A percentile compares a stretch with the other conserved stretches of the same genome.
Evolutionary conservation across 1,140 invertebrate species (phyloP).

Genomic region (Forficula auricularia): DNA sequence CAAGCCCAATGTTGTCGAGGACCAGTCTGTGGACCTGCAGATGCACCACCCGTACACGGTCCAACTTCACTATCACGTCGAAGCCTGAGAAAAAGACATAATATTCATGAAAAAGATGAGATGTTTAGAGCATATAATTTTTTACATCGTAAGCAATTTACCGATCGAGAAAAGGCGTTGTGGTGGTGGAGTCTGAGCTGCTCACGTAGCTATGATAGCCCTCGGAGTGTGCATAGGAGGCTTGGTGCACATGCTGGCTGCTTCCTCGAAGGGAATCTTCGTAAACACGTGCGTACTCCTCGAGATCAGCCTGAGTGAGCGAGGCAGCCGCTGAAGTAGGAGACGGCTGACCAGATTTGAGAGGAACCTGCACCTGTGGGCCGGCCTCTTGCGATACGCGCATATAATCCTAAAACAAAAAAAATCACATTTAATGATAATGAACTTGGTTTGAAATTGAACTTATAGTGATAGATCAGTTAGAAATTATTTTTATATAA

Average conservation of each 20-base stretch:
- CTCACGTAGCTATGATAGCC: conserved; percentile 68
- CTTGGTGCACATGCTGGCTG: conserved; percentile 47
- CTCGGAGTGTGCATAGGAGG: conserved; percentile 62
- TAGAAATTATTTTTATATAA: too few species aligned
- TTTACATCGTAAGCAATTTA: conserved; percentile 22
- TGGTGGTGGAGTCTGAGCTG: conserved; percentile 56
- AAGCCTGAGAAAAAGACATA: conserved; percentile 22
- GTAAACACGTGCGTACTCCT: conserved; percentile 28
- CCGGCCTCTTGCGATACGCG: not conserved
- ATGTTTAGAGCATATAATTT: not conserved
- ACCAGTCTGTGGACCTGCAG: not conserved
- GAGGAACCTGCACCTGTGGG: not conserved
- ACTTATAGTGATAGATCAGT: too few species aligned
- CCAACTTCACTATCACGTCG: conserved; percentile 40
- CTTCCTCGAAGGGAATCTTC: conserved; percentile 29
- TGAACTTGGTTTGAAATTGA: too few species aligned
- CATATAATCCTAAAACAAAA: conserved; percentile 3
- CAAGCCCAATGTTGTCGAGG: not conserved
- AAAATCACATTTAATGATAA: too few species aligned
- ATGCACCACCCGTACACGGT: conserved; percentile 22
- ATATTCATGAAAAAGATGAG: too few species aligned
- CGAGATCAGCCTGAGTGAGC: conserved; percentile 20
- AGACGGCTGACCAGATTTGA: not conserved
- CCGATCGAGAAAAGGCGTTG: conserved; percentile 60
- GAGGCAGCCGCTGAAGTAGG: conserved; percentile 9